Evolutionary conservation across 2,888 invertebrate species (phyloP).

Genomic region (Drosophila acutilabella): DNA sequence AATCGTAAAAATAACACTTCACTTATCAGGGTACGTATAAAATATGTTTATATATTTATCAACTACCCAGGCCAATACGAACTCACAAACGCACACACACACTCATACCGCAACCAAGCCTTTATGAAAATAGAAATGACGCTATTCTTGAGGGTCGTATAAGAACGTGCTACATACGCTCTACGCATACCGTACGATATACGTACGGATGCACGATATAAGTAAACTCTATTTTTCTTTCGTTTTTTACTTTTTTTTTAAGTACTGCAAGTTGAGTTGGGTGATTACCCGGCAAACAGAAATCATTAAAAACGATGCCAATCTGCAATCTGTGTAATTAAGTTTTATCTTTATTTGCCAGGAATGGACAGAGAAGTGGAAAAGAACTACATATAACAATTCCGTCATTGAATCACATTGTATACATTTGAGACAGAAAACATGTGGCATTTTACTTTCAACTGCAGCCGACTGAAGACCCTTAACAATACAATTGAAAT

Average conservation of each 20-base stretch:
- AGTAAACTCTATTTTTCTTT: slow-evolving; percentile 15
- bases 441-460: slow-evolving; percentile 38
- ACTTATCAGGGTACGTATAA: slow-evolving; percentile 50
- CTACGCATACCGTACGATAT: slow-evolving; percentile 26
- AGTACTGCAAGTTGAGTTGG: slow-evolving; percentile 38
- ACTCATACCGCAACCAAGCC: slow-evolving; percentile 52
- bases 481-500: slow-evolving; percentile 20
- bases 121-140: slow-evolving; percentile 79
- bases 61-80: slow-evolving; percentile 51
- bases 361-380: background rate
- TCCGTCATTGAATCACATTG: slow-evolving; percentile 42
- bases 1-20: slow-evolving; percentile 37
- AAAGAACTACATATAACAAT: slow-evolving; percentile 18
- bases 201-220: slow-evolving; percentile 2
- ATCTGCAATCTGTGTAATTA: slow-evolving; percentile 51
- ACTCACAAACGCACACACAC: slow-evolving; percentile 34
- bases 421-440: slow-evolving; percentile 17
- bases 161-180: slow-evolving; percentile 33
- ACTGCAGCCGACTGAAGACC: slow-evolving; percentile 9
- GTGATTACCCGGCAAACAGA: slow-evolving; percentile 43
- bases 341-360: slow-evolving; percentile 65
- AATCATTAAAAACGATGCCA: slow-evolving; percentile 23
- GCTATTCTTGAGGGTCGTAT: slow-evolving; percentile 51
- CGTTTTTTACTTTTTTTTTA: slow-evolving; percentile 16
- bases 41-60: slow-evolving; percentile 59